Conservation (phyloP, 2,797 vertebrate genomes). For the Platyrinchus mystaceus region DNA sequence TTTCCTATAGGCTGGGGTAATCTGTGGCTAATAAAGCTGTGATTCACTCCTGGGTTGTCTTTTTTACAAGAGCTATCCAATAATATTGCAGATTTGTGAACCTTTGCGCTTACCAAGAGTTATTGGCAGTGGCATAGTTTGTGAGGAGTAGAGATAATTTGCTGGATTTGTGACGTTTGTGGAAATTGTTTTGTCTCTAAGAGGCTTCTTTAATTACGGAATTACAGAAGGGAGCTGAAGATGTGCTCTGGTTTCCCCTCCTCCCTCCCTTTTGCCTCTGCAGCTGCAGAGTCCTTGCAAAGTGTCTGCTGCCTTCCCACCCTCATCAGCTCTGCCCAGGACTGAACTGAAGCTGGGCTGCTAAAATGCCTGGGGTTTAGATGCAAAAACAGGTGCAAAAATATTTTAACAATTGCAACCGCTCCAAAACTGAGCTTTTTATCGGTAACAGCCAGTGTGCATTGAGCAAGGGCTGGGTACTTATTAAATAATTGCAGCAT, state of each 20-base stretch:
- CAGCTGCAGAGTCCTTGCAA: neutral
- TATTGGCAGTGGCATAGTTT: neutral
- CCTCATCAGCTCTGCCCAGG: neutral
- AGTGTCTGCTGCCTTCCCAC: neutral
- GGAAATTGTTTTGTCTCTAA: neutral
- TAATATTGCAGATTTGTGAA: neutral
- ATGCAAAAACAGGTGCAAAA: neutral
- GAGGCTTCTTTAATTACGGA: neutral
- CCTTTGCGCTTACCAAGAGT: neutral
- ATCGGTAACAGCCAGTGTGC: neutral
- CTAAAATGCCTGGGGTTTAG: neutral
- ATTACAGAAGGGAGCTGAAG: neutral
- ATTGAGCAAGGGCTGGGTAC: neutral
- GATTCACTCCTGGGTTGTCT: neutral
- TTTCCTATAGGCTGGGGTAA: neutral
- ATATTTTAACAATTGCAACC: neutral
- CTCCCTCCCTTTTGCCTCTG: neutral
- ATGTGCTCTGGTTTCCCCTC: neutral
- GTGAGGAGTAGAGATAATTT: neutral
- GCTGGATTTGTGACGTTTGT: neutral
- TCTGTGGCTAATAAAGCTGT: neutral
- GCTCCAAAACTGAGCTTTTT: neutral
- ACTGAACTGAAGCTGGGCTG: neutral
- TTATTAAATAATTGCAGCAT: neutral
- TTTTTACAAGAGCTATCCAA: neutral